Conservation (phyloP, 2,888 invertebrate species). For the Beris morrisii region DNA sequence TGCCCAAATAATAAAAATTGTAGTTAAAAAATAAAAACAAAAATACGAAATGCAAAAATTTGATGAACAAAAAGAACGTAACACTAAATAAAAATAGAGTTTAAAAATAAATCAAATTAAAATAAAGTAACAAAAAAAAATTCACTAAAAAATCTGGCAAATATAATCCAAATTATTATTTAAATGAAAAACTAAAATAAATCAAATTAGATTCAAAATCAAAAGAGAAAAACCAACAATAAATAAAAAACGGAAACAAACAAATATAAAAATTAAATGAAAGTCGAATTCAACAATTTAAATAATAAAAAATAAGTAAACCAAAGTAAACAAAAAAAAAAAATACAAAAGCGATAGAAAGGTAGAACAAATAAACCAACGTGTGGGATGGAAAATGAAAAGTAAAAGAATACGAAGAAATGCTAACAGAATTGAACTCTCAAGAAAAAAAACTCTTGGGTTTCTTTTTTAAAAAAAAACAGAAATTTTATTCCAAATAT, state of each 20-base stretch:
- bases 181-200: background rate
- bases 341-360: too few species aligned
- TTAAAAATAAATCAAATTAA: too few species aligned
- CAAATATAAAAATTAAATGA: background rate
- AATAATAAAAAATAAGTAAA: too few species aligned
- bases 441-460: too few species aligned
- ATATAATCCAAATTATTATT: too few species aligned
- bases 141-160: background rate
- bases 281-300: background rate
- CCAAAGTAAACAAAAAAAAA: too few species aligned
- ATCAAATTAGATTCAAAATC: background rate
- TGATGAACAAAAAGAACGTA: too few species aligned
- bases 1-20: background rate
- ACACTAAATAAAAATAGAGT: too few species aligned
- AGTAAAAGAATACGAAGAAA: too few species aligned
- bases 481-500: constrained; percentile 30
- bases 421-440: too few species aligned
- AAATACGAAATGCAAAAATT: background rate
- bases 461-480: constrained; percentile 12
- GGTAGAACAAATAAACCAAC: too few species aligned
- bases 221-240: background rate
- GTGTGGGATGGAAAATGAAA: too few species aligned
- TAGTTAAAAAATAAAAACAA: background rate
- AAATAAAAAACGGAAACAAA: background rate
- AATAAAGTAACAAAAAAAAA: background rate